Conservation (phyloP, 2,113 vertebrate species). For the Rhizomys pruinosus region DNA sequence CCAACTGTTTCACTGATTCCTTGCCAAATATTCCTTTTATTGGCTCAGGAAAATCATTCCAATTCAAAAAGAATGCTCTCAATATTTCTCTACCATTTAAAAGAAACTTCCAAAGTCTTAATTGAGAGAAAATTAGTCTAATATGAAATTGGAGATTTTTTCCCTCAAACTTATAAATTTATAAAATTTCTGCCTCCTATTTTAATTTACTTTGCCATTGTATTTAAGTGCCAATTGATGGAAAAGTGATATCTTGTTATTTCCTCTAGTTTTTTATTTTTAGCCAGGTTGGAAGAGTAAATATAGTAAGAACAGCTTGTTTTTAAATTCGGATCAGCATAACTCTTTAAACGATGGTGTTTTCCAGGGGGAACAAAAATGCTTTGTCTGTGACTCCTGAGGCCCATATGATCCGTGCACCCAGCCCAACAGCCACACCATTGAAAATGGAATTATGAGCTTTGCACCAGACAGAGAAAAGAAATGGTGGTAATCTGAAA, state of each 20-base stretch:
- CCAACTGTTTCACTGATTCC: conserved; percentile 21
- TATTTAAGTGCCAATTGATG: conserved; percentile 51
- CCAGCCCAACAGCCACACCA: conserved; percentile 89
- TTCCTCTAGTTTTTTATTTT: conserved; percentile 76
- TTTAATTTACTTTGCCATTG: conserved; percentile 57
- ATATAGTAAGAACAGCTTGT: conserved; percentile 68
- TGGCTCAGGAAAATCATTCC: neutral
- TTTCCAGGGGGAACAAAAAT: conserved; percentile 91
- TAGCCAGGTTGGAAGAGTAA: conserved; percentile 66
- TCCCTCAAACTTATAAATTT: neutral
- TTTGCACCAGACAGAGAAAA: conserved; percentile 89
- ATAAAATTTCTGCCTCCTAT: conserved; percentile 22
- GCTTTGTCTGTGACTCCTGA: conserved; percentile 92
- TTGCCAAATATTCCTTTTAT: conserved; percentile 40
- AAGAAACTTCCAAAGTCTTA: neutral
- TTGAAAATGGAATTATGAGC: conserved; percentile 91
- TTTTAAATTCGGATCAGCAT: conserved; percentile 67
- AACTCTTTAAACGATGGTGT: conserved; percentile 1
- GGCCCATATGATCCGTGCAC: conserved; percentile 84
- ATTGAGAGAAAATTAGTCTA: neutral
- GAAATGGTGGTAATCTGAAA: conserved; percentile 96
- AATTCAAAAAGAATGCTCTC: conserved; percentile 7
- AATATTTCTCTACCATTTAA: conserved; percentile 19
- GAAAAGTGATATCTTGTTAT: conserved; percentile 67
- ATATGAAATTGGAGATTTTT: conserved; percentile 23